Conservation (phyloP, 2,113 vertebrate species). For the Vimba vimba region DNA sequence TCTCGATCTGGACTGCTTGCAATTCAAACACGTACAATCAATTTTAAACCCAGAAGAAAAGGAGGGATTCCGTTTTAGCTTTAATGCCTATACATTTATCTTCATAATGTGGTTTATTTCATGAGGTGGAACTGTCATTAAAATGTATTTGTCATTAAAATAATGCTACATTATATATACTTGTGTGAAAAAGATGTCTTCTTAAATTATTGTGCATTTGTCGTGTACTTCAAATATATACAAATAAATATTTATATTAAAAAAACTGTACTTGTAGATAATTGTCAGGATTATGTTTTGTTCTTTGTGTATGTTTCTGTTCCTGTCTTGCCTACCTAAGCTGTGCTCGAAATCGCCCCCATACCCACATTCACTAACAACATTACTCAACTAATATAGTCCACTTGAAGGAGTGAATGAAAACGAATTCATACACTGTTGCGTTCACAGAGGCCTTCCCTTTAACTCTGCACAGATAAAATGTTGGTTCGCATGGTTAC, state of each 20-base stretch:
- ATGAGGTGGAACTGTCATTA: not conserved
- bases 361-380: too few species aligned
- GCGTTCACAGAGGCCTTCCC: too few species aligned
- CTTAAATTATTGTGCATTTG: not conserved
- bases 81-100: not conserved
- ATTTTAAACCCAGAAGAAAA: not conserved
- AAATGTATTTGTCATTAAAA: not conserved
- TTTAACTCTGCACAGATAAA: too few species aligned
- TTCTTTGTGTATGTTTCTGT: too few species aligned
- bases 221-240: not conserved
- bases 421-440: too few species aligned
- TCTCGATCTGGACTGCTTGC: not conserved
- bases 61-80: too few species aligned
- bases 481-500: too few species aligned
- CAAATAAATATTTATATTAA: not conserved
- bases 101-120: not conserved
- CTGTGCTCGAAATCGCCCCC: too few species aligned
- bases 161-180: not conserved
- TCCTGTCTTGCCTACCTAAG: too few species aligned
- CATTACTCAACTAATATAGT: too few species aligned
- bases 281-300: too few species aligned
- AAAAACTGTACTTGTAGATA: not conserved
- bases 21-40: not conserved
- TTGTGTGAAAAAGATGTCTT: not conserved
- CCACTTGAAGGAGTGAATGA: too few species aligned